phyloP scores from a whole-genome alignment of 2,888 invertebrate species.

The Lasioglossum lativentre region DNA sequence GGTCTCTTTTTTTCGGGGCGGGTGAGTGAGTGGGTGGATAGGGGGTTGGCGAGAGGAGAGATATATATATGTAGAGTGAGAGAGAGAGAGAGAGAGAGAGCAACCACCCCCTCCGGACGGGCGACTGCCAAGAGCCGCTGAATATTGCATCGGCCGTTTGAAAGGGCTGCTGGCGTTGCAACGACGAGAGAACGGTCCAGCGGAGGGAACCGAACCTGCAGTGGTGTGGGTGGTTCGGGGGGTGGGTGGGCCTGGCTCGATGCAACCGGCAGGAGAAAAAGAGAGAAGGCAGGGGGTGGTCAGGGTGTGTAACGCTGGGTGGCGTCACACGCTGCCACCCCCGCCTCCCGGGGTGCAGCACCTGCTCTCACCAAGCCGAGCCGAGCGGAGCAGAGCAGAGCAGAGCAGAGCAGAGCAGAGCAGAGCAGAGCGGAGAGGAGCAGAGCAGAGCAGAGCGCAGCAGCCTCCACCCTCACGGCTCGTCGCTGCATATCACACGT shows the following conservation, averaged over 20 bases:
- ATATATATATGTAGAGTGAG: too few relatives aligned
- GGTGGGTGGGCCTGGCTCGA: conserved; percentile 44
- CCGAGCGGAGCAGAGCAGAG: neutral
- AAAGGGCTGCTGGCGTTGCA: conserved; percentile 78
- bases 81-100: neutral
- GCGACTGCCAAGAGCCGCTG: conserved; percentile 79
- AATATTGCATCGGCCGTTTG: conserved; percentile 84
- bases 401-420: neutral
- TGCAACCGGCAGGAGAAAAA: conserved; percentile 55
- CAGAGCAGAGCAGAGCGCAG: neutral
- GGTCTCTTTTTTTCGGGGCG: conserved; percentile 71
- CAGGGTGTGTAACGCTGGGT: conserved; percentile 68
- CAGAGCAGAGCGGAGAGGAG: neutral
- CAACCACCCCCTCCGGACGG: conserved; percentile 44
- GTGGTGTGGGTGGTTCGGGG: conserved; percentile 57
- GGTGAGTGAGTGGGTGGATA: conserved; percentile 19
- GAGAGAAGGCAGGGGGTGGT: conserved; percentile 33
- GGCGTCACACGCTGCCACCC: conserved; percentile 68
- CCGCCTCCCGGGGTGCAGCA: conserved; percentile 49
- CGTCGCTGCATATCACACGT: conserved; percentile 81
- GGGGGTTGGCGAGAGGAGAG: conserved; percentile 1
- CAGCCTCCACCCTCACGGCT: conserved; percentile 71
- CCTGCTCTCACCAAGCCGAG: conserved; percentile 61
- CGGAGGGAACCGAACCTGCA: conserved; percentile 48
- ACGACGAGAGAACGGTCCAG: conserved; percentile 60